Evolutionary conservation across 2,888 invertebrate genomes (phyloP).

Genomic region (Nowickia ferox): DNA sequence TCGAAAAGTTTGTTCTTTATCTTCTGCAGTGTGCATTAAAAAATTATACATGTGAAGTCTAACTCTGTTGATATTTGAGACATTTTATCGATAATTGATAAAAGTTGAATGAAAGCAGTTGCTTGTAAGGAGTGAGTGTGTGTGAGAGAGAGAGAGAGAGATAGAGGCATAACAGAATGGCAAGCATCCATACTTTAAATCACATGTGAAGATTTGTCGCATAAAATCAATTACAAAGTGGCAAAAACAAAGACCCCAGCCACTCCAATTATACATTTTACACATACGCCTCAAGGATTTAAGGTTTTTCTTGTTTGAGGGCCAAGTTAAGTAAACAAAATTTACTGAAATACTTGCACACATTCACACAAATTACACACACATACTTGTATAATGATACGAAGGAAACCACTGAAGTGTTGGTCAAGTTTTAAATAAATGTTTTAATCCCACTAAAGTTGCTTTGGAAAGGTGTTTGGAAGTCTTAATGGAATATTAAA

Average conservation of each 20-base stretch:
- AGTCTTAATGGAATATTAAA: not conserved
- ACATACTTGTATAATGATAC: slow-evolving; percentile 6
- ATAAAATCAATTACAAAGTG: slow-evolving; percentile 56
- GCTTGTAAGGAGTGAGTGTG: not conserved
- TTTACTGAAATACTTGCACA: slow-evolving; percentile 33
- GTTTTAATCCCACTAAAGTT: slow-evolving; percentile 41
- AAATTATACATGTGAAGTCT: not conserved
- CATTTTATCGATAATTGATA: slow-evolving; percentile 71
- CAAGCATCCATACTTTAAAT: not conserved
- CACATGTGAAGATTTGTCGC: slow-evolving; percentile 45
- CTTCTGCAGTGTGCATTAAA: not conserved
- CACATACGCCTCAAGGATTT: slow-evolving; percentile 47
- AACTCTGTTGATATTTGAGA: slow-evolving; percentile 63
- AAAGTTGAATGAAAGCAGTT: slow-evolving; percentile 50
- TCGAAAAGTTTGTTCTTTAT: slow-evolving; percentile 5
- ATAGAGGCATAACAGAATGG: not conserved
- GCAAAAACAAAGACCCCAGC: slow-evolving; percentile 21
- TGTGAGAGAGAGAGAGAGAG: not conserved
- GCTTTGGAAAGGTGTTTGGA: not conserved
- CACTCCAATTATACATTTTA: slow-evolving; percentile 34
- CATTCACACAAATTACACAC: slow-evolving; percentile 2
- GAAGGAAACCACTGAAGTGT: slow-evolving; percentile 68
- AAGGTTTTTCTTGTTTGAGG: slow-evolving; percentile 42
- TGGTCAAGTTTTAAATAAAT: slow-evolving; percentile 59
- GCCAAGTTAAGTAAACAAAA: slow-evolving; percentile 54